Conservation (phyloP, 2,888 invertebrate genomes). For the Hyalella azteca region DNA sequence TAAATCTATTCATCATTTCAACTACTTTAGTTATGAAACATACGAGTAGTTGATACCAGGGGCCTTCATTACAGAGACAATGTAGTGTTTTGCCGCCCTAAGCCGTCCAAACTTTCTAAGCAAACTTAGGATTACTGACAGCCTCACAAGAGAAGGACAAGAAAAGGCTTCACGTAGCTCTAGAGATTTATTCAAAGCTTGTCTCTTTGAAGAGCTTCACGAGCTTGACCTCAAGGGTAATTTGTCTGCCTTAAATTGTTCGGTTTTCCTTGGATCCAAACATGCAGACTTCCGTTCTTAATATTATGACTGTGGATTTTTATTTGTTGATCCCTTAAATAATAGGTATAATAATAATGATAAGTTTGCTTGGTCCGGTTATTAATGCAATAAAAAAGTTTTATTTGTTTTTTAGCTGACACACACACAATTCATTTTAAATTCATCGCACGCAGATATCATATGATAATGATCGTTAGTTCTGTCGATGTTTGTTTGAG, state of each 20-base stretch:
- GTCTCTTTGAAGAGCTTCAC: neutral
- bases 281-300: too few species aligned
- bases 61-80: constrained; percentile 7
- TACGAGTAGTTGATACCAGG: constrained; percentile 1
- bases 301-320: neutral
- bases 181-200: constrained; percentile 30
- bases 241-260: too few species aligned
- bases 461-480: too few species aligned
- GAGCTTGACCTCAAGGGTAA: constrained; percentile 14
- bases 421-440: too few species aligned
- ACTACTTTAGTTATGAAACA: too few species aligned
- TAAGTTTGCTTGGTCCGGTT: neutral
- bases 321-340: neutral
- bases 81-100: constrained; percentile 17
- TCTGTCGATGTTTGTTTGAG: too few species aligned
- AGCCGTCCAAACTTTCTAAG: constrained; percentile 13
- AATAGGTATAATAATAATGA: neutral
- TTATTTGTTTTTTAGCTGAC: too few species aligned
- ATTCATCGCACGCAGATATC: too few species aligned
- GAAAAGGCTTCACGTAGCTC: constrained; percentile 19
- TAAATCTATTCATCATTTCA: too few species aligned
- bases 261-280: too few species aligned
- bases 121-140: constrained; percentile 19
- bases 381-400: too few species aligned
- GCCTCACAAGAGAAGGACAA: neutral